phyloP scores from a whole-genome alignment of 1,140 invertebrate genomes.

The Bombus fervidus region DNA sequence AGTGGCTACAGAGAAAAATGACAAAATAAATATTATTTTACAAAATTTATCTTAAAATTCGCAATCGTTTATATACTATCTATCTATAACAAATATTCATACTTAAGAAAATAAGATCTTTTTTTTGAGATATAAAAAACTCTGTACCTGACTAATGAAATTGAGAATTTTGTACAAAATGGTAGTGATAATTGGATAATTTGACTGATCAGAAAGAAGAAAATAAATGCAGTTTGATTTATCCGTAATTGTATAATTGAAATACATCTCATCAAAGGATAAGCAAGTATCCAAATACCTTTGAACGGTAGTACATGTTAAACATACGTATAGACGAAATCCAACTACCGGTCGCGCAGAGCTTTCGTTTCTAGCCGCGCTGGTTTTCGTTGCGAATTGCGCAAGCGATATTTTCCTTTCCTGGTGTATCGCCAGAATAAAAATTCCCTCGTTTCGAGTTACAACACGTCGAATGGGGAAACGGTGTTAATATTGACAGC shows the following conservation, averaged over 20 bases:
- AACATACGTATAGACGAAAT: background rate
- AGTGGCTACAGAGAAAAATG: too few relatives aligned
- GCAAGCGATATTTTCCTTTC: constrained; percentile 43
- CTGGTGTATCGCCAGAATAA: constrained; percentile 32
- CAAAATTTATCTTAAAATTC: too few relatives aligned
- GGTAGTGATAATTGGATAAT: too few relatives aligned
- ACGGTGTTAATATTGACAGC: constrained; percentile 48
- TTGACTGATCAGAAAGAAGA: too few relatives aligned
- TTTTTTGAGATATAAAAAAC: too few relatives aligned
- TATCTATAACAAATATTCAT: too few relatives aligned
- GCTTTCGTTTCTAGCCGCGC: background rate
- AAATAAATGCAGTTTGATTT: background rate
- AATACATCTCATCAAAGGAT: background rate
- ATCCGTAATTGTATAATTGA: background rate
- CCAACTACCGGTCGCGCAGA: background rate
- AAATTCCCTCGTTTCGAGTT: constrained; percentile 39
- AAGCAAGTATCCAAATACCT: background rate
- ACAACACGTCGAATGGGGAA: constrained; percentile 19
- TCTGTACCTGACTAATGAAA: too few relatives aligned
- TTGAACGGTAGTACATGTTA: background rate
- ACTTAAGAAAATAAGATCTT: too few relatives aligned
- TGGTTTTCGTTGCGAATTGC: constrained; percentile 17
- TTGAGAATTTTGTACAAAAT: too few relatives aligned
- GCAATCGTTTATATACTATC: too few relatives aligned
- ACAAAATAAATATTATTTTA: too few relatives aligned